phyloP scores from a whole-genome alignment of 2,797 vertebrate species.

The Triplophysa yarkandensis region DNA sequence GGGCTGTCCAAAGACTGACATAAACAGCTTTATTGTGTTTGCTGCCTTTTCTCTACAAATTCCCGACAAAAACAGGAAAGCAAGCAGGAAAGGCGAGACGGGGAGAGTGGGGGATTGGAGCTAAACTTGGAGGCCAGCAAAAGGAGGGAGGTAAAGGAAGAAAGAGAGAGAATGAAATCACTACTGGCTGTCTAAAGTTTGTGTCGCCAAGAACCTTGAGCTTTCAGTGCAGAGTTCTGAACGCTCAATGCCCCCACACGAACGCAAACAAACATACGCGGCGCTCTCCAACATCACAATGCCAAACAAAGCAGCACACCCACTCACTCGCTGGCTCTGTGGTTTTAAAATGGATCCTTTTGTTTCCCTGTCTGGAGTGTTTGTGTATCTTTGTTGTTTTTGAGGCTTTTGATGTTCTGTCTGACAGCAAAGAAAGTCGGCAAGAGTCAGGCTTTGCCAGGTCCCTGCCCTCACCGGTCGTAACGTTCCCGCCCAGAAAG shows the following conservation, averaged over 20 bases:
- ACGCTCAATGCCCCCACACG: conserved; percentile 28
- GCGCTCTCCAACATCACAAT: conserved; percentile 14
- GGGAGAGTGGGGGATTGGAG: conserved; percentile 31
- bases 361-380: conserved; percentile 61
- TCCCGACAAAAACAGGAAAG: conserved; percentile 82
- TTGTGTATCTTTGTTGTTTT: conserved; percentile 53
- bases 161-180: conserved; percentile 16
- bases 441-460: conserved; percentile 67
- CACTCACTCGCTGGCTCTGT: conserved; percentile 51
- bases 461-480: conserved; percentile 47
- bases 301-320: conserved; percentile 59
- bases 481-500: conserved; percentile 60
- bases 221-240: conserved; percentile 35
- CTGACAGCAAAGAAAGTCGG: conserved; percentile 71
- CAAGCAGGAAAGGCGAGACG: conserved; percentile 66
- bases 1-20: conserved; percentile 81
- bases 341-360: conserved; percentile 61
- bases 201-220: conserved; percentile 54
- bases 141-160: conserved; percentile 14
- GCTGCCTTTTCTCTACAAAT: conserved; percentile 81
- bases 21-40: conserved; percentile 86
- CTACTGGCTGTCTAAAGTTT: conserved; percentile 40
- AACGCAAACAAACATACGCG: conserved; percentile 41
- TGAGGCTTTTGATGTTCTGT: conserved; percentile 65
- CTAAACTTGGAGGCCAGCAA: conserved; percentile 25